These are phyloP conservation scores for Periplaneta americana DNA, from an alignment of 1,140 invertebrate genomes.

Conservation along the genomic window DNA sequence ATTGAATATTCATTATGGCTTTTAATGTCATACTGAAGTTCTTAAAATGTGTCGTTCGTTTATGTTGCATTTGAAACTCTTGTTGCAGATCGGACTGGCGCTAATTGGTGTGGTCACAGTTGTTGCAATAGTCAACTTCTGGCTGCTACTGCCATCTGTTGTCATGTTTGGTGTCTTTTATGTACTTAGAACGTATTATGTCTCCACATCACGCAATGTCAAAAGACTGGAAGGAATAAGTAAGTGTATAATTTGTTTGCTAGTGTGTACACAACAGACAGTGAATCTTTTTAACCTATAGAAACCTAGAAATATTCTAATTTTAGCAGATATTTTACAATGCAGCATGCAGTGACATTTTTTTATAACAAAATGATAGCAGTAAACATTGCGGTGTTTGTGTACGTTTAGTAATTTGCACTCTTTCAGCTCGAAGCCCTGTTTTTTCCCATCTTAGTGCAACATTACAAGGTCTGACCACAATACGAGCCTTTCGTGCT, in stretches of 20 bases:
- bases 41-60: too few species aligned
- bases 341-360: too few species aligned
- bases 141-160: slow-evolving; percentile 52
- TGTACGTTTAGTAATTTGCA: not conserved
- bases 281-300: too few species aligned
- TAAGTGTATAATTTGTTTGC: slow-evolving; percentile 33
- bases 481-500: slow-evolving; percentile 57
- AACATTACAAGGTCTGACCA: slow-evolving; percentile 58
- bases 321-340: too few species aligned
- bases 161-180: slow-evolving; percentile 53
- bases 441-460: slow-evolving; percentile 63
- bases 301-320: too few species aligned
- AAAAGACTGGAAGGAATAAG: slow-evolving; percentile 65
- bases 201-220: slow-evolving; percentile 59
- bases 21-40: too few species aligned
- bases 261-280: too few species aligned
- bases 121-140: slow-evolving; percentile 52
- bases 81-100: slow-evolving; percentile 43
- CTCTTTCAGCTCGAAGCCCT: slow-evolving; percentile 48
- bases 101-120: slow-evolving; percentile 60
- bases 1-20: too few species aligned
- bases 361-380: too few species aligned
- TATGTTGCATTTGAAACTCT: too few species aligned
- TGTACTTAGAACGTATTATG: slow-evolving; percentile 54
- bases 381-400: too few species aligned